These are phyloP conservation scores for Drosophila mojavensis DNA, from an alignment of 1,140 invertebrate species.

Conservation along the genomic window DNA sequence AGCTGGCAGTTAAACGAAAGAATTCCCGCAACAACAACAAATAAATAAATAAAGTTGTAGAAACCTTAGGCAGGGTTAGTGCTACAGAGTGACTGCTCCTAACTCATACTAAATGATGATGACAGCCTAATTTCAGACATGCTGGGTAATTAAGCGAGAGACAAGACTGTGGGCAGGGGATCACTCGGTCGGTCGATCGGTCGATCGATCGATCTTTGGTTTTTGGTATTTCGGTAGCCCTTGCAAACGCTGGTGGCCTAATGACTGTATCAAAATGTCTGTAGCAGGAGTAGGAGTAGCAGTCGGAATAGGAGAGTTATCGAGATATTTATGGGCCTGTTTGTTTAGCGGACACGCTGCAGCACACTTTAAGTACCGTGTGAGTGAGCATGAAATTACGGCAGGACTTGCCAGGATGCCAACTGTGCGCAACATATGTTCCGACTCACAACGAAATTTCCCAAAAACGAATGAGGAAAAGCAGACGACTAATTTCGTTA, in stretches of 20 bases:
- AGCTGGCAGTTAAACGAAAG: not conserved
- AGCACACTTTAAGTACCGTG: constrained; percentile 35
- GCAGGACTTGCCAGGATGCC: constrained; percentile 38
- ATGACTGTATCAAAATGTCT: constrained; percentile 48
- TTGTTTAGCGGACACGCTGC: constrained; percentile 35
- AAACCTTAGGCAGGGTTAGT: constrained; percentile 6
- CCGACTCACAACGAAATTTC: constrained; percentile 20
- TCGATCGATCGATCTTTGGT: not conserved
- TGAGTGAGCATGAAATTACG: constrained; percentile 53
- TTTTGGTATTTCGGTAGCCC: constrained; percentile 37
- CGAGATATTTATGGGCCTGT: constrained; percentile 41
- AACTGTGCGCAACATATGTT: constrained; percentile 54
- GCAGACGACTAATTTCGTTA: constrained; percentile 34
- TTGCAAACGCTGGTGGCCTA: constrained; percentile 39
- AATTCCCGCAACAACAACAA: constrained; percentile 1
- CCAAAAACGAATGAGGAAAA: constrained; percentile 1
- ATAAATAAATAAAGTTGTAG: not conserved
- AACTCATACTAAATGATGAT: constrained; percentile 49
- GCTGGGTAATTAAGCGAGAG: constrained; percentile 42
- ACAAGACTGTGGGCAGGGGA: constrained; percentile 20
- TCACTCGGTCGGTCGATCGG: not conserved
- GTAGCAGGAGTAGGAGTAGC: not conserved
- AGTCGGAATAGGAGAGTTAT: not conserved
- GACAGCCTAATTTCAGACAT: constrained; percentile 55
- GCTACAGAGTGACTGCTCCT: not conserved